Base-by-base conservation (phyloP, 2,888 invertebrate species). In the Xestia sexstrigata region DNA sequence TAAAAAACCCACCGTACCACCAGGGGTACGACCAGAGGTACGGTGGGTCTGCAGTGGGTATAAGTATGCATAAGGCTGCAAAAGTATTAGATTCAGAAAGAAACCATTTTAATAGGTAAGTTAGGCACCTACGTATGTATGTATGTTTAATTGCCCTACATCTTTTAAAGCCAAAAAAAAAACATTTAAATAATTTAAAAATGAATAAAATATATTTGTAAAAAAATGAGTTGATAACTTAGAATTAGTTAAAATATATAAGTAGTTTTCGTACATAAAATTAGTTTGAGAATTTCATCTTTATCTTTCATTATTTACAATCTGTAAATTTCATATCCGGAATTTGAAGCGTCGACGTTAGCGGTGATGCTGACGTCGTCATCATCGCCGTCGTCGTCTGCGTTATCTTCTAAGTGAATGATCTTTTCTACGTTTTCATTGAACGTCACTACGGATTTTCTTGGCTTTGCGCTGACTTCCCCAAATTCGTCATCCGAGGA, bases 361-460 rank as follows among this genome's bases (percentile, higher is more conserved):
- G 42, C n/a, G 4, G 49, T 76, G 47, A 42, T 47, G 30, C 15
- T 49, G 20, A 52, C 49, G n/a, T 65, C 42, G 39, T 78, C 79
- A 1, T 6, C 65, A 23, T 77, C 65, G 8, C 1, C 42, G 17
- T 70, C 79, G 13, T 62, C 93, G n/a, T 89, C 89, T 0, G 58
- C 72, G 58, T 73, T 92, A 78, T 97, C 96, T 89, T 97, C 96
- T 23, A 97, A 94, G 82, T 97, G 95, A 75, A 96, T 95, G 63
- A 96, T 96, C 83, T 95, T 96, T 89, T 97, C 97, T 47, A 97
- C 97, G 55, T 97, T 96, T 89, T 97, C 97, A 89, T 97, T 97
- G 85, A 97, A 97, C 2, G 96, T 97, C 13, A 97, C 97, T 0
- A 96, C 95, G 8, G 97, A 96, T 90, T 97, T 97, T 85, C 94